A percentile compares a stretch with the other conserved stretches of the same genome.
phyloP scores from a whole-genome alignment of 1,140 invertebrate species.

The Delia radicum region DNA sequence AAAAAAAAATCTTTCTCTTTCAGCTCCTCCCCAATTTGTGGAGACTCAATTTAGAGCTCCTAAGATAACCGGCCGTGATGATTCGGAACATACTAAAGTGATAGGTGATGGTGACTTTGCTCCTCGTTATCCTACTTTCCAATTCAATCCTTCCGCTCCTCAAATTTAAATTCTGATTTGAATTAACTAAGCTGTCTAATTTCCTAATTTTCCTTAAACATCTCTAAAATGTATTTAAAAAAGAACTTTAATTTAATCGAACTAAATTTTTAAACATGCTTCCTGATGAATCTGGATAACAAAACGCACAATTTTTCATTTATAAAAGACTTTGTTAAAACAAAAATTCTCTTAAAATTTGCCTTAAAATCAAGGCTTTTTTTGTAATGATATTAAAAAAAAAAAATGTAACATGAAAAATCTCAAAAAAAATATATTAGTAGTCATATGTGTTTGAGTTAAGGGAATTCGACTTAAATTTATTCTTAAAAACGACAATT shows the following conservation, averaged over 20 bases:
- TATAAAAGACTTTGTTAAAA: background rate
- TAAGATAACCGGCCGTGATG: conserved; percentile 57
- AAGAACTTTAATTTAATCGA: background rate
- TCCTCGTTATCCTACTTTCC: conserved; percentile 62
- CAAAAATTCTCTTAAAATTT: background rate
- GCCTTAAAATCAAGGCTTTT: background rate
- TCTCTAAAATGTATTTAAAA: background rate
- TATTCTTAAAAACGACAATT: too few relatives aligned
- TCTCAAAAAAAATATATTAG: background rate
- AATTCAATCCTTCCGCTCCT: conserved; percentile 49
- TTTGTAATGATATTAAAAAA: background rate
- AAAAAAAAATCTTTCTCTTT: conserved; percentile 15
- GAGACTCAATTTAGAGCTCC: conserved; percentile 57
- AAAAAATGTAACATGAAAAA: background rate
- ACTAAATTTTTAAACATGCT: background rate
- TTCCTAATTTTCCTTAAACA: background rate
- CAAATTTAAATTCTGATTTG: conserved; percentile 32
- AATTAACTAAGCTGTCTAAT: background rate
- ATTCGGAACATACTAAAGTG: conserved; percentile 59
- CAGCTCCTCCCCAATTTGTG: conserved; percentile 60
- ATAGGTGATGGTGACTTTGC: conserved; percentile 55
- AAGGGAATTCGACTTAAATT: too few relatives aligned
- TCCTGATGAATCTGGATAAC: background rate
- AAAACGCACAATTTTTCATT: conserved; percentile 16
- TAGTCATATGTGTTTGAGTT: too few relatives aligned